Conservation (phyloP, 2,113 vertebrate genomes). For the Coreoperca whiteheadi region DNA sequence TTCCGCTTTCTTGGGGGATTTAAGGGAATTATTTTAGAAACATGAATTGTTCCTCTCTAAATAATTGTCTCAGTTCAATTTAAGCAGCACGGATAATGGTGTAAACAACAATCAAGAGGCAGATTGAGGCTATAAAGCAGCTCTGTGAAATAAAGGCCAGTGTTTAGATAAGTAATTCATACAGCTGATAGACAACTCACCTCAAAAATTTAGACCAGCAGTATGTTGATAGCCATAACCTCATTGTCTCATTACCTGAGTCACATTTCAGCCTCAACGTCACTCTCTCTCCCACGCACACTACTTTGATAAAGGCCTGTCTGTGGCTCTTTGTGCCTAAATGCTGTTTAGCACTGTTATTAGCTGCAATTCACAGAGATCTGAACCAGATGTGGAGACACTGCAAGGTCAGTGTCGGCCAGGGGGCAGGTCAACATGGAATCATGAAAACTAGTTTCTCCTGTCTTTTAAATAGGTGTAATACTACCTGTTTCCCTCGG, state of each 20-base stretch:
- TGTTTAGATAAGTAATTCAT: not conserved
- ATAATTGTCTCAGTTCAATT: not conserved
- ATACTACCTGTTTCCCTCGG: conserved; percentile 37
- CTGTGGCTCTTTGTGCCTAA: conserved; percentile 13
- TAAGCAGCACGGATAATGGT: not conserved
- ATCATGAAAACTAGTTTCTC: conserved; percentile 49
- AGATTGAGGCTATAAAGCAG: not conserved
- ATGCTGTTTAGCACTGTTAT: conserved; percentile 44
- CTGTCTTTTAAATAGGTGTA: conserved; percentile 33
- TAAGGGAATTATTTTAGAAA: conserved; percentile 3
- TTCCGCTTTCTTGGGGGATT: conserved; percentile 4
- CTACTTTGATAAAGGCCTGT: conserved; percentile 13
- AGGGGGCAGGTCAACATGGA: conserved; percentile 53
- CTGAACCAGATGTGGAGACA: conserved; percentile 71
- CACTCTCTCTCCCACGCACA: not conserved
- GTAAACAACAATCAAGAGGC: not conserved
- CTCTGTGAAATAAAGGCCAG: conserved; percentile 15
- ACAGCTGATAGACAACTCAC: not conserved
- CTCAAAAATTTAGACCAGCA: no score
- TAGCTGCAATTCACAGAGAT: conserved; percentile 58
- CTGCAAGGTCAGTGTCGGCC: conserved; percentile 38
- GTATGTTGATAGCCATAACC: no score
- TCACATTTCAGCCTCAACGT: conserved; percentile 5
- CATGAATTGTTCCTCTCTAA: not conserved
- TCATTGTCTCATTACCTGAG: conserved; percentile 20